phyloP scores from a whole-genome alignment of 2,888 invertebrate genomes.

The Rhodophaea formosa region DNA sequence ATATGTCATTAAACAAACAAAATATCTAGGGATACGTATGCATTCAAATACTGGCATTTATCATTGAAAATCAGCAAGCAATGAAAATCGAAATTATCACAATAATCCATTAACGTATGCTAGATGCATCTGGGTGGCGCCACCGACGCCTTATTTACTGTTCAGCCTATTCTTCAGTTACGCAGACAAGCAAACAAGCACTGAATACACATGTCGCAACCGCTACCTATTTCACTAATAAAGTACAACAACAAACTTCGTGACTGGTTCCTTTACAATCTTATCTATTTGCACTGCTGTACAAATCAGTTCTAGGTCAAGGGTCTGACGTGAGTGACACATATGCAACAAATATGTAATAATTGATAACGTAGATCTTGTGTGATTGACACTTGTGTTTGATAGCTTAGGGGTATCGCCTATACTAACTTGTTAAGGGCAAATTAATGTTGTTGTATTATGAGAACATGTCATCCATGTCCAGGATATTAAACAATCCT shows the following conservation, averaged over 20 bases:
- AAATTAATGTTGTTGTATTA: no score
- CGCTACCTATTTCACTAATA: conserved; percentile 15
- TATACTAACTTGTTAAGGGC: no score
- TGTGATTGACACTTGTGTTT: not conserved
- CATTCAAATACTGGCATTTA: no score
- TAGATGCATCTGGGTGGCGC: not conserved
- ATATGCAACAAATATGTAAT: not conserved
- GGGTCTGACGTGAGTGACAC: conserved; percentile 13
- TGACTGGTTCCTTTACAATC: conserved; percentile 14
- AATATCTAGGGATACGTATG: no score
- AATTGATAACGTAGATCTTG: conserved; percentile 3
- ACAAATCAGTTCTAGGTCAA: conserved; percentile 14
- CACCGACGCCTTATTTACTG: not conserved
- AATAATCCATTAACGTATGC: no score
- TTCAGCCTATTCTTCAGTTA: not conserved
- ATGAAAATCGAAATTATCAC: no score
- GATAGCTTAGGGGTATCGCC: not conserved
- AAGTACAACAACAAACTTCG: not conserved
- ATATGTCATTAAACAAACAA: no score
- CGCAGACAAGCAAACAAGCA: not conserved
- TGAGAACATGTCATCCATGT: no score
- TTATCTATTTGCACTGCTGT: conserved; percentile 15
- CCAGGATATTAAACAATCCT: no score
- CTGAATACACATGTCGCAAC: conserved; percentile 1
- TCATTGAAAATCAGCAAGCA: no score